A percentile compares a stretch with the other conserved stretches of the same genome.
Evolutionary conservation across 2,888 invertebrate genomes (phyloP).

Genomic region (Anoplius nigerrimus): DNA sequence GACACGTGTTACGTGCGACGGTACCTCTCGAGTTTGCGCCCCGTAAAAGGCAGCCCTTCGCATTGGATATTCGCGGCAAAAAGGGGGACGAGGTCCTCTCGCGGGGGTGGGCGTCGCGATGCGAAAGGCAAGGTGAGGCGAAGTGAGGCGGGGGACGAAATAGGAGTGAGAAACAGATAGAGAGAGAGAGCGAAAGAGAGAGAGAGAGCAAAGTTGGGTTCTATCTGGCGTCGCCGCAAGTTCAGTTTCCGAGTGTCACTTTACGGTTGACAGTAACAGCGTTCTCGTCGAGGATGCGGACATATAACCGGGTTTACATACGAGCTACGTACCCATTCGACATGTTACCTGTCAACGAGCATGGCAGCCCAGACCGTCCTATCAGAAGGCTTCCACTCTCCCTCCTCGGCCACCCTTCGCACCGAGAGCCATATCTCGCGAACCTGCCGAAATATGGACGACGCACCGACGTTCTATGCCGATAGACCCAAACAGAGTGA

Average conservation of each 20-base stretch:
- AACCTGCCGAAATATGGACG: too few relatives aligned
- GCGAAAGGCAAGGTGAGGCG: not conserved
- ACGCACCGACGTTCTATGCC: too few relatives aligned
- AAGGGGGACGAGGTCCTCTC: not conserved
- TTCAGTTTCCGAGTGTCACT: slow-evolving; percentile 28
- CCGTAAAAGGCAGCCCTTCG: not conserved
- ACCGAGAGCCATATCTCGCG: too few relatives aligned
- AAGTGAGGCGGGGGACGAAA: not conserved
- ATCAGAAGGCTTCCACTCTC: too few relatives aligned
- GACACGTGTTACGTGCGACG: slow-evolving; percentile 32
- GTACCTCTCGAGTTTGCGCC: not conserved
- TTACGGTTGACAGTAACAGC: slow-evolving; percentile 46
- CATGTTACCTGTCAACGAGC: slow-evolving; percentile 11
- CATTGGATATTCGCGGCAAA: slow-evolving; percentile 29
- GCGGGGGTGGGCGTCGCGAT: not conserved
- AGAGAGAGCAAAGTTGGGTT: slow-evolving; percentile 26
- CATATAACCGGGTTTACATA: slow-evolving; percentile 28
- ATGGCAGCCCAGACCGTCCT: not conserved
- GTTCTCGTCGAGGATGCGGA: slow-evolving; percentile 14
- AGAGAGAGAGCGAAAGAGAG: slow-evolving; percentile 8
- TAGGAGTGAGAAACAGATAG: not conserved
- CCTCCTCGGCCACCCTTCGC: too few relatives aligned
- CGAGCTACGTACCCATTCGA: slow-evolving; percentile 18
- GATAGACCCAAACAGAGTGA: too few relatives aligned
- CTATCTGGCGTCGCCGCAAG: slow-evolving; percentile 39